phyloP scores from a whole-genome alignment of 35 echinoderm and acorn worm species.

The Hemicentrotus pulcherrimus region DNA sequence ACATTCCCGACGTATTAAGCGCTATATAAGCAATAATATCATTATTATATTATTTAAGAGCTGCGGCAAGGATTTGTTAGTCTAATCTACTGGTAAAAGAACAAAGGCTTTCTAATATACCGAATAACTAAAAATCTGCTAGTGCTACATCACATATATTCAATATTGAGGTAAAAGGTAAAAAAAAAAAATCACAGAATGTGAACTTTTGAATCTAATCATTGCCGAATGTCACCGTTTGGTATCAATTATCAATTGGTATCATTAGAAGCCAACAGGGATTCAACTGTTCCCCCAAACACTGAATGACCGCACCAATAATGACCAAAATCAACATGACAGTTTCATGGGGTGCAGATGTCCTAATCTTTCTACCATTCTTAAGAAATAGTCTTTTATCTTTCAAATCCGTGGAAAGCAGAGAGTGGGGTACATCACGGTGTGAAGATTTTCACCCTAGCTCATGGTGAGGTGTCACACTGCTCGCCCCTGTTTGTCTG shows the following conservation, averaged over 20 bases:
- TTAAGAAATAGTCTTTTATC: background rate
- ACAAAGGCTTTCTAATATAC: too few species aligned
- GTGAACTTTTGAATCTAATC: background rate
- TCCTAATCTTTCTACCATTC: background rate
- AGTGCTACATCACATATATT: background rate
- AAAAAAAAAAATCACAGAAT: background rate
- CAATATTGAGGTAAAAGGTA: background rate
- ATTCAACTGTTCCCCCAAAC: background rate
- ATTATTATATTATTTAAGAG: too few species aligned
- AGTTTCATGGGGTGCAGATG: background rate
- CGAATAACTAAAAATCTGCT: too few species aligned
- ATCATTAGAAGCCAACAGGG: background rate
- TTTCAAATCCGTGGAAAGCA: background rate
- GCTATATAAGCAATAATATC: too few species aligned
- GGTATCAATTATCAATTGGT: background rate
- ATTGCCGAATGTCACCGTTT: background rate
- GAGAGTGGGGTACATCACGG: background rate
- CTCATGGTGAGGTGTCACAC: conserved; percentile 10
- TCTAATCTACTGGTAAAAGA: too few species aligned
- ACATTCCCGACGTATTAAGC: too few species aligned
- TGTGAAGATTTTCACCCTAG: background rate
- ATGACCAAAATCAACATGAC: conserved; percentile 1
- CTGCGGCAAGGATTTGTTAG: too few species aligned
- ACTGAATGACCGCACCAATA: background rate
- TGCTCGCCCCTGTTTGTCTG: background rate